These are phyloP conservation scores for Oreortyx pictus DNA, from an alignment of 2,797 vertebrate species.

Conservation along the genomic window DNA sequence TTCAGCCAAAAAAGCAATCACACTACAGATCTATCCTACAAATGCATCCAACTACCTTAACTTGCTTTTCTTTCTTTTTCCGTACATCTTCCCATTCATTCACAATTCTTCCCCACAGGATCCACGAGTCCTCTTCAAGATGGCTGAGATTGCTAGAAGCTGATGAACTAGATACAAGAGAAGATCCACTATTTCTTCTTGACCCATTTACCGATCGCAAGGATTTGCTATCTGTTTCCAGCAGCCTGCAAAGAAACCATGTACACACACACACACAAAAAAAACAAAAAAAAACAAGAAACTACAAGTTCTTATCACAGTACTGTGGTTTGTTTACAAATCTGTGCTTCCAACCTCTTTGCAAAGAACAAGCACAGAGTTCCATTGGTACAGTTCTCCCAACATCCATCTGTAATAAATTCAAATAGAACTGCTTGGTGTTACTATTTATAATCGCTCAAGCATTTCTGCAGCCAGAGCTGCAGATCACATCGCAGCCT, in stretches of 20 bases:
- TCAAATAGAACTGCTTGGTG: background rate
- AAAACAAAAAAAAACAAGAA: background rate
- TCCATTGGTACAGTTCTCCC: background rate
- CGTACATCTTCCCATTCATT: slow-evolving; percentile 98
- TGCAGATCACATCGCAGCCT: background rate
- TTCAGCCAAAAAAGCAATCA: background rate
- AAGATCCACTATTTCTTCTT: slow-evolving; percentile 96
- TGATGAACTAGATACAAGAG: slow-evolving; percentile 97
- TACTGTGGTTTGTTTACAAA: background rate
- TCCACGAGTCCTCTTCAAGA: slow-evolving; percentile 97
- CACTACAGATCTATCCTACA: background rate
- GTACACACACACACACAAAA: slow-evolving; percentile 28
- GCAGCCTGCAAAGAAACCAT: slow-evolving; percentile 82
- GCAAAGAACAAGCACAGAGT: background rate
- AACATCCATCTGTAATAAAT: background rate
- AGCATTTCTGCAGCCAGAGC: background rate
- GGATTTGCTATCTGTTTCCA: slow-evolving; percentile 97
- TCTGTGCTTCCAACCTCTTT: background rate
- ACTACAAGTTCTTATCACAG: background rate
- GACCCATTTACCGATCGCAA: slow-evolving; percentile 96
- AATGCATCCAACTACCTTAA: slow-evolving; percentile 84
- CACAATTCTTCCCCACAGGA: slow-evolving; percentile 97
- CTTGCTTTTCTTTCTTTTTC: slow-evolving; percentile 98
- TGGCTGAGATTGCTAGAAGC: slow-evolving; percentile 98
- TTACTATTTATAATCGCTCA: background rate